These are phyloP conservation scores for Heliopora coerulea DNA, from an alignment of 92 coral and sea anemone genomes.

Conservation along the genomic window DNA sequence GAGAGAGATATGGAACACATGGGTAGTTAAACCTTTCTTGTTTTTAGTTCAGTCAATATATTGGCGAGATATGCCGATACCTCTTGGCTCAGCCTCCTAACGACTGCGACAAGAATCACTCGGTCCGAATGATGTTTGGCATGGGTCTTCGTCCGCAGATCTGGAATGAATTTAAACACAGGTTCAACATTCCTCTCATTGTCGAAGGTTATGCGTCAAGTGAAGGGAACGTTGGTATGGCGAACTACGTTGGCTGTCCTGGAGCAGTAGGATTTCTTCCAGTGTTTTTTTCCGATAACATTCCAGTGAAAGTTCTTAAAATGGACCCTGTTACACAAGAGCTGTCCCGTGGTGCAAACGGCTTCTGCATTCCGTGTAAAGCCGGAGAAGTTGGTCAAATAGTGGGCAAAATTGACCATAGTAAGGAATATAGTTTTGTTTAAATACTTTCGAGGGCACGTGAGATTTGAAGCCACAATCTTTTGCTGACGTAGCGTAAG, in stretches of 20 bases:
- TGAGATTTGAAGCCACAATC: too few relatives aligned
- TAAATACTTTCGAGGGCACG: too few relatives aligned
- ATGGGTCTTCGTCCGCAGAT: constrained; percentile 44
- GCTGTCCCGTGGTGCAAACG: constrained; percentile 38
- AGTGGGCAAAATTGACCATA: constrained; percentile 1
- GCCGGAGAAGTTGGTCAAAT: constrained; percentile 43
- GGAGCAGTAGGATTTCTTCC: constrained; percentile 39
- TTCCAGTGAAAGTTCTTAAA: constrained; percentile 11
- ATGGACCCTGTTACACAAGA: constrained; percentile 34
- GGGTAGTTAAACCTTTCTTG: too few relatives aligned
- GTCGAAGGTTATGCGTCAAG: constrained; percentile 39
- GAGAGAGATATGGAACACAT: too few relatives aligned
- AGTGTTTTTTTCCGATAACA: neutral
- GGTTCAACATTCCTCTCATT: constrained; percentile 35
- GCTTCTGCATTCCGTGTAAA: constrained; percentile 25
- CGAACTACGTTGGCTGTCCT: constrained; percentile 1
- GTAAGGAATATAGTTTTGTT: constrained; percentile 14
- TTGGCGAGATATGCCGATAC: constrained; percentile 47
- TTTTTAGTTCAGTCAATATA: too few relatives aligned
- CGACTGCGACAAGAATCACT: constrained; percentile 25
- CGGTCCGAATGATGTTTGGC: constrained; percentile 29
- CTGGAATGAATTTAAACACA: constrained; percentile 36
- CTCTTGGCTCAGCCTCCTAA: constrained; percentile 43
- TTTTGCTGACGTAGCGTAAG: too few relatives aligned
- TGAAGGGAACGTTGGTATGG: constrained; percentile 19